Base-by-base conservation (phyloP, 2,888 invertebrate species). In the Drosophila anomalata region DNA sequence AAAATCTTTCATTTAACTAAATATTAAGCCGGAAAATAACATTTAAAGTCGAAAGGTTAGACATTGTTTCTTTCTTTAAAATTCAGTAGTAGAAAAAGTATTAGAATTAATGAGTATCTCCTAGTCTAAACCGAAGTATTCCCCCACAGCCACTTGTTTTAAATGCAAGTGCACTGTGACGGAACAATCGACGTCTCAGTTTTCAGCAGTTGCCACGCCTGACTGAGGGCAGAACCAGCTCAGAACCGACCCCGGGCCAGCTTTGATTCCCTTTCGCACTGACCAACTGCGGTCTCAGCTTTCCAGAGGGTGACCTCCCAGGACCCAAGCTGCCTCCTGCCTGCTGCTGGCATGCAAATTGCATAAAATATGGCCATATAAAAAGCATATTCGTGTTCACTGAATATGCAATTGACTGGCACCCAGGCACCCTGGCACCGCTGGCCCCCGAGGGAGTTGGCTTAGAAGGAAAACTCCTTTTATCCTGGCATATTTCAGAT, bases 361-460 rank as follows among this genome's bases (percentile, higher is more conserved):
- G 88, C 88, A 83, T 87, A 85, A 87, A 83, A 87, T 85, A 87
- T 85, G 71, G 72, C 79, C 48, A 56, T 58, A 74, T 81, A 87
- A 87, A 67, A 73, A 83, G 86, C 82, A 77, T 75, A 85, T 75
- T 87, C 86, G 79, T 86, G 86, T 83, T 83, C 82, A 81, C 88
- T 87, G 88, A 82, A 76, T 83, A 70, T 76, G 73, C 72, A 63
- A 72, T 72, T 71, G 75, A 75, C 75, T 79, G 85, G 70, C 29
- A 9, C 9, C 22, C 0, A 2, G 14, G 17, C 17, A 17, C 17
- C 17, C 17, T 17, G 17, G 17, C 17, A 17, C 17, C 17, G 17
- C 17, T 17, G 17, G 17, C 17, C 17, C 17, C 17, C 17, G 17
- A 17, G 48, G 42, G 36, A 55, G 54, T 78, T 65, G 57, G 33